Percentiles rank a stretch among this genome's conserved stretches.
These are phyloP conservation scores for Ammospiza nelsoni DNA, from an alignment of 2,113 vertebrate genomes.

Conservation along the genomic window DNA sequence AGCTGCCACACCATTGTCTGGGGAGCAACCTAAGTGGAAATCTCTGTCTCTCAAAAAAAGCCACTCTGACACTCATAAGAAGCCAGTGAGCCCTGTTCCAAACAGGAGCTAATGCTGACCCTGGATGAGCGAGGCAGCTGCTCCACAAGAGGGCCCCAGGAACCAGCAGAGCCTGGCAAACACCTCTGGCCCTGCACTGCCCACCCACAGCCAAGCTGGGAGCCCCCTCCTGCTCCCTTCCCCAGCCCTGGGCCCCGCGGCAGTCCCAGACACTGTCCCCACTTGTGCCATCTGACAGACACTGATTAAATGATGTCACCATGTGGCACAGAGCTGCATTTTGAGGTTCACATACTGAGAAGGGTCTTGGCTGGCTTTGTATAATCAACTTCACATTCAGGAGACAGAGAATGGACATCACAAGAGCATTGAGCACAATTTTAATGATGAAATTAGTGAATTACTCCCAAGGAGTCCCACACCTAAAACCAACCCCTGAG, in stretches of 20 bases:
- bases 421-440: not conserved
- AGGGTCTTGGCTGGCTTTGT: not conserved
- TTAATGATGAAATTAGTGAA: not conserved
- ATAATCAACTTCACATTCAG: not conserved
- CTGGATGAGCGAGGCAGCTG: not conserved
- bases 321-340: not conserved
- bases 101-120: not conserved
- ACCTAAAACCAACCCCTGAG: not conserved
- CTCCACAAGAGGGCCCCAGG: not conserved
- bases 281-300: not conserved
- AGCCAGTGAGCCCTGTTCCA: not conserved
- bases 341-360: not conserved
- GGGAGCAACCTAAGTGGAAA: not conserved
- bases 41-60: not conserved
- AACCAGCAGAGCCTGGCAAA: not conserved
- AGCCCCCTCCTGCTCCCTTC: accelerated
- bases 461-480: not conserved
- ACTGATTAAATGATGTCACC: not conserved
- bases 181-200: not conserved
- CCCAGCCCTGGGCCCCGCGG: not conserved
- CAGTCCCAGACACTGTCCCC: not conserved
- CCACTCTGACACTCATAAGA: not conserved
- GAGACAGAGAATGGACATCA: not conserved
- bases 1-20: not conserved
- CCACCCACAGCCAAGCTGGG: accelerated